Conservation (phyloP, 2,888 invertebrate species). For the Drosophila merina region DNA sequence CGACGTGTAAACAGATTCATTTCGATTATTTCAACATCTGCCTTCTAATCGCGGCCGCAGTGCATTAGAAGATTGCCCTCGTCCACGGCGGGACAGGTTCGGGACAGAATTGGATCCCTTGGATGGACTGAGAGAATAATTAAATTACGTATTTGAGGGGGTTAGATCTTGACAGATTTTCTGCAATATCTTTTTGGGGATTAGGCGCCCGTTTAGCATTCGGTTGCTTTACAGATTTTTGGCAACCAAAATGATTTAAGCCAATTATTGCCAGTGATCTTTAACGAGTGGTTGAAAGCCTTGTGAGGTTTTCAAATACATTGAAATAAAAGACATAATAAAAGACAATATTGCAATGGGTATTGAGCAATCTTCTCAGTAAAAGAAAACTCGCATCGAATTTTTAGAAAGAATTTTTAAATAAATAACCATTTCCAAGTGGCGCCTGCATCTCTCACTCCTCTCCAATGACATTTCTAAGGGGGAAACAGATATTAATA, state of each 20-base stretch:
- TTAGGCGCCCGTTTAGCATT: constrained; percentile 36
- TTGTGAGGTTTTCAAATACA: constrained; percentile 16
- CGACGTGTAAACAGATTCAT: constrained; percentile 82
- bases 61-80: constrained; percentile 49
- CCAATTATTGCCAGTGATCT: constrained; percentile 35
- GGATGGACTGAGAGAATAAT: constrained; percentile 8
- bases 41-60: constrained; percentile 58
- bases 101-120: constrained; percentile 3
- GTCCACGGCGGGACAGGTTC: constrained; percentile 20
- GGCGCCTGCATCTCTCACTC: constrained; percentile 13
- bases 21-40: constrained; percentile 81
- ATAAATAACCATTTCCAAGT: constrained; percentile 21
- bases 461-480: constrained; percentile 30
- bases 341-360: background rate
- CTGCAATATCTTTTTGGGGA: constrained; percentile 1
- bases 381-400: background rate
- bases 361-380: background rate
- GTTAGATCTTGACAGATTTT: background rate
- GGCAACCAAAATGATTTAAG: constrained; percentile 36
- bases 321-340: background rate
- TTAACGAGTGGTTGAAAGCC: constrained; percentile 15
- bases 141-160: background rate
- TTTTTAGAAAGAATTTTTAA: background rate
- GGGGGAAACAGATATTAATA: constrained; percentile 30
- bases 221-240: constrained; percentile 50